phyloP scores from a whole-genome alignment of 2,888 invertebrate species.

The Hoplodrina ambigua region DNA sequence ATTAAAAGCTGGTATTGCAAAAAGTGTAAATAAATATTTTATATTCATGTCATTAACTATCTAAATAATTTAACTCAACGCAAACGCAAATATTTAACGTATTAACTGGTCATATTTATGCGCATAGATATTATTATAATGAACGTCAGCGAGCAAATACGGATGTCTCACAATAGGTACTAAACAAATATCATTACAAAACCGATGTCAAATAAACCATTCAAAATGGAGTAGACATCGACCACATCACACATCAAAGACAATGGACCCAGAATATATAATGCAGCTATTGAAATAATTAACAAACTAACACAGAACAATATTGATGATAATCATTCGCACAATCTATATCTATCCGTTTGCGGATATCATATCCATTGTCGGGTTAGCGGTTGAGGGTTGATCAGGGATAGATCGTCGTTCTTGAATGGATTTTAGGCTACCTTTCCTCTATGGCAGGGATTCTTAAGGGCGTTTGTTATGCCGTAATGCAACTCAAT shows the following conservation, averaged over 20 bases:
- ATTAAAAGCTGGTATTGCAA: too few species aligned
- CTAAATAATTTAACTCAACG: too few species aligned
- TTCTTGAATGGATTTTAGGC: neutral
- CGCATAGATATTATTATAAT: neutral
- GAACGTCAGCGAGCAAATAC: neutral
- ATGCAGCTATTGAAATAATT: slow-evolving; percentile 27
- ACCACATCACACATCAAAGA: slow-evolving; percentile 6
- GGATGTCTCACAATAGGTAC: slow-evolving; percentile 5
- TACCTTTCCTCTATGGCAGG: too few species aligned
- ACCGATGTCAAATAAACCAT: slow-evolving; percentile 11
- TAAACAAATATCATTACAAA: slow-evolving; percentile 20
- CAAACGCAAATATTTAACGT: too few species aligned
- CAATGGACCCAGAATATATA: slow-evolving; percentile 35
- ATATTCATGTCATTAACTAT: too few species aligned
- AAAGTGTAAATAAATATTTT: too few species aligned
- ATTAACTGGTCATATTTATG: too few species aligned
- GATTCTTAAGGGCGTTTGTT: too few species aligned
- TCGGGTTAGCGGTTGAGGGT: slow-evolving; percentile 11
- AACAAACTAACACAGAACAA: slow-evolving; percentile 9
- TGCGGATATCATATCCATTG: slow-evolving; percentile 15
- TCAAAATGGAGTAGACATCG: neutral
- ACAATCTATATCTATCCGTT: slow-evolving; percentile 7
- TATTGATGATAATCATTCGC: slow-evolving; percentile 29
- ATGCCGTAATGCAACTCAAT: too few species aligned
- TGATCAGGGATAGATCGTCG: neutral